phyloP scores from a whole-genome alignment of 2,113 vertebrate species.

The Siniperca chuatsi region DNA sequence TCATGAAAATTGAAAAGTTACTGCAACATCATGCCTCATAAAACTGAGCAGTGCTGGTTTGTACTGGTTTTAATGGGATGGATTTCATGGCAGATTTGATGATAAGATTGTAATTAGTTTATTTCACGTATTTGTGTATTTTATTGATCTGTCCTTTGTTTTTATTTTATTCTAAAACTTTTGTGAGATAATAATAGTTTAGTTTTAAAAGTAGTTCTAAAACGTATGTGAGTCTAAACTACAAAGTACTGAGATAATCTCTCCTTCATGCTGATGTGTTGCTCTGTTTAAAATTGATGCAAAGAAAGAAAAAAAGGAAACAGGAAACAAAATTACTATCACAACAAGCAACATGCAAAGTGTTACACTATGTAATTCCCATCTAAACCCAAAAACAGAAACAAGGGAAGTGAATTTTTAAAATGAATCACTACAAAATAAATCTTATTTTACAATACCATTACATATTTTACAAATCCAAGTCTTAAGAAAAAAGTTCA shows the following conservation, averaged over 20 bases:
- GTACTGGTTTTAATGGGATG: slow-evolving; percentile 15
- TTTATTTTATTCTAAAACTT: neutral
- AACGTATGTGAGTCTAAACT: neutral
- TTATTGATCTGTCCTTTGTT: neutral
- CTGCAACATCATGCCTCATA: slow-evolving; percentile 24
- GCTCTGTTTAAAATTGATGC: neutral
- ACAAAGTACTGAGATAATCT: too few species aligned
- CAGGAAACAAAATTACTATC: neutral
- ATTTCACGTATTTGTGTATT: neutral
- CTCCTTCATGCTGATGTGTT: neutral
- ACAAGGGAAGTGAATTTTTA: neutral
- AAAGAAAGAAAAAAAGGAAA: too few species aligned
- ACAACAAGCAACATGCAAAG: neutral
- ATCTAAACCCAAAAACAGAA: neutral
- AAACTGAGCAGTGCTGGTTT: slow-evolving; percentile 20
- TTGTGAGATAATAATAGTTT: neutral
- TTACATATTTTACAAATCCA: neutral
- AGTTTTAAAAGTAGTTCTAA: neutral
- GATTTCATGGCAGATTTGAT: slow-evolving; percentile 8
- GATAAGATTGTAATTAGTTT: neutral
- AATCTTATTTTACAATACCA: neutral
- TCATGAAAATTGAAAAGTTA: slow-evolving; percentile 37
- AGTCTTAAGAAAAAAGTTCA: neutral
- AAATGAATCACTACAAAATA: neutral
- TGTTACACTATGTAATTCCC: neutral